phyloP scores from a whole-genome alignment of 2,113 vertebrate species.

The Merops nubicus region DNA sequence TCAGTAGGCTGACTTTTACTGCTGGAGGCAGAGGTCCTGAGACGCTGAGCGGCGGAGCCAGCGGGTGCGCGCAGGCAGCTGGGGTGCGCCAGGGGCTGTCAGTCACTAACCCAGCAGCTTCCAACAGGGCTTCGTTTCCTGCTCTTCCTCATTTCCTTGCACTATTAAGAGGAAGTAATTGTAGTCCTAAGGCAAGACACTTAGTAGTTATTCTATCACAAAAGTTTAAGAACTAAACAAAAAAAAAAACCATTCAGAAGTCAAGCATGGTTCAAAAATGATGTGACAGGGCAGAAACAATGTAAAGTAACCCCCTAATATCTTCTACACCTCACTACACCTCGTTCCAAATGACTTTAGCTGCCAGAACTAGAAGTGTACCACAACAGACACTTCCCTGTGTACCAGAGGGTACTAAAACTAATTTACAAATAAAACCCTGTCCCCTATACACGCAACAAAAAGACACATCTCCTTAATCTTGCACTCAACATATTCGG shows the following conservation, averaged over 20 bases:
- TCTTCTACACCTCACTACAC: not conserved
- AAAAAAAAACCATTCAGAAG: not conserved
- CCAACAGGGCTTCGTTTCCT: not conserved
- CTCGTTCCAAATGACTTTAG: not conserved
- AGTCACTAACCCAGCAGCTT: not conserved
- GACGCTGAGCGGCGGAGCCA: not conserved
- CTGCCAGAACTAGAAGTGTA: not conserved
- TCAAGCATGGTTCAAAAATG: not conserved
- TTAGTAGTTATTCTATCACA: not conserved
- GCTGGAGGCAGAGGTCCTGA: not conserved
- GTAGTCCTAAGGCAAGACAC: not conserved
- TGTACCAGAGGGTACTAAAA: not conserved
- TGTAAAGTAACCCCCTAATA: not conserved
- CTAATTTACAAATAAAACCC: not conserved
- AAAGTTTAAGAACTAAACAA: not conserved
- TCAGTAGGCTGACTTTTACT: not conserved
- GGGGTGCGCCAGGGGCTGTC: not conserved
- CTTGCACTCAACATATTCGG: not conserved
- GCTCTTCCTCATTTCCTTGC: not conserved
- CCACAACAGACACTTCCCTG: not conserved
- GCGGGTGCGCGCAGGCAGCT: accelerated
- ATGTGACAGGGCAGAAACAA: not conserved
- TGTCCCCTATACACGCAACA: not conserved
- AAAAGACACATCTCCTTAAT: not conserved
- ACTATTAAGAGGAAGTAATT: not conserved